Evolutionary conservation across 2,797 vertebrate species (phyloP), one percentile per base, ranked within the genome.

Genomic region (Thalassophryne amazonica): DNA sequence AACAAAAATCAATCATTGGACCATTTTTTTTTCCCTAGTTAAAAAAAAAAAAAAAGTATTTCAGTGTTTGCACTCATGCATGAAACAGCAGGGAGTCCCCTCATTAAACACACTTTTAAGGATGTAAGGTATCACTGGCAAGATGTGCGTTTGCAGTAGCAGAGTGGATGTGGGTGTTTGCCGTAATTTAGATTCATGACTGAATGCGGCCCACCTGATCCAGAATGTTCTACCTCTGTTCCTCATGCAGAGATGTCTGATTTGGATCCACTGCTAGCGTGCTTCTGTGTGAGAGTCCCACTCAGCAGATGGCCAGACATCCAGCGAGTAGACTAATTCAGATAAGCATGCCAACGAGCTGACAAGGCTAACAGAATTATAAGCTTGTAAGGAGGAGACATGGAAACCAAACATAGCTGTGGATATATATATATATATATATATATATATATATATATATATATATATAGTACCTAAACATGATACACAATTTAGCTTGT

Each of bases 301-400:
- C 73, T 72, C 68, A 83, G 83, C 83, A 87, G 83, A 87, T 87
- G 81, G 78, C 83, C 75, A 82, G 80, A 86, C 83, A 65, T 80
- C 72, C 74, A 84, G 73, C 14, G 63, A 78, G 73, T 73, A 79
- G 80, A 76, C 76, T 81, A 87, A 86, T 83, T 81, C 78, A 81
- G 80, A 82, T 83, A 82, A 84, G 76, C 76, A 72, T 78, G 80
- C 75, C 81, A 81, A 68, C 78, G 80, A 73, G 80, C 80, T 83
- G 80, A 86, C 82, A 82, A 73, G 67, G 67, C 78, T 76, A 71
- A 80, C 71, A 68, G 72, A 84, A 83, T 84, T 80, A 76, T 80
- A 81, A 84, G 76, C 76, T 80, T 65, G 69, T 72, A 78, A 70
- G 65, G 56, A 76, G 69, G 42, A 39, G 51, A 62, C 39, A 28